Evolutionary conservation across 2,113 vertebrate species (phyloP).

Genomic region (Colaptes auratus): DNA sequence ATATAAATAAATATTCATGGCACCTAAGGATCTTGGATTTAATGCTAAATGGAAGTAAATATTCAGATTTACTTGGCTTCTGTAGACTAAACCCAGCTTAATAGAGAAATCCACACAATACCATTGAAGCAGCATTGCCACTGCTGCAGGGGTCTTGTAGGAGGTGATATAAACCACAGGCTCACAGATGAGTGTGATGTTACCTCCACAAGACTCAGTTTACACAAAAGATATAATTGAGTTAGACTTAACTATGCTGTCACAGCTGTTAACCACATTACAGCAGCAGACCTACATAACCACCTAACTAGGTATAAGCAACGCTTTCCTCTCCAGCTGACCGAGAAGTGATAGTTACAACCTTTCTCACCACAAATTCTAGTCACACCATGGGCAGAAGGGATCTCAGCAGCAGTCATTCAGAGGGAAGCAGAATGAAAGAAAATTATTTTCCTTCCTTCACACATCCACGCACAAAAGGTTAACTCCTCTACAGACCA

Average conservation of each 20-base stretch:
- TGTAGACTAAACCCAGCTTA: not conserved
- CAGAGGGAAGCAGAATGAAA: not conserved
- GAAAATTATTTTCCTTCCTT: not conserved
- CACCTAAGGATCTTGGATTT: slow-evolving; percentile 22
- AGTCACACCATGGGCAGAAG: not conserved
- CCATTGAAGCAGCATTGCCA: not conserved
- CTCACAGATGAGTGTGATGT: not conserved
- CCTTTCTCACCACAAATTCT: not conserved
- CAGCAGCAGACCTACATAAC: not conserved
- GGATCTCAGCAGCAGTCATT: not conserved
- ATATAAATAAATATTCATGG: slow-evolving; percentile 22
- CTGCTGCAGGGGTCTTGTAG: not conserved
- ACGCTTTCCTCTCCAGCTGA: not conserved
- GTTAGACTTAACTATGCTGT: not conserved
- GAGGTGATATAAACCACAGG: not conserved
- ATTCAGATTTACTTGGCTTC: slow-evolving; percentile 15
- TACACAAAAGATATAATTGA: not conserved
- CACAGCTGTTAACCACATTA: not conserved
- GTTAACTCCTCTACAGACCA: not conserved
- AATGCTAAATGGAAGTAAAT: slow-evolving; percentile 34
- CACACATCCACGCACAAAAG: not conserved
- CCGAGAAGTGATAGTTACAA: fast-evolving
- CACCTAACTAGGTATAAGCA: not conserved
- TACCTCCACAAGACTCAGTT: not conserved
- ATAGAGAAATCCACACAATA: slow-evolving; percentile 2